Evolutionary conservation across 2,797 vertebrate species (phyloP), one percentile per base, ranked within the genome.

Genomic region (Anabas testudineus): DNA sequence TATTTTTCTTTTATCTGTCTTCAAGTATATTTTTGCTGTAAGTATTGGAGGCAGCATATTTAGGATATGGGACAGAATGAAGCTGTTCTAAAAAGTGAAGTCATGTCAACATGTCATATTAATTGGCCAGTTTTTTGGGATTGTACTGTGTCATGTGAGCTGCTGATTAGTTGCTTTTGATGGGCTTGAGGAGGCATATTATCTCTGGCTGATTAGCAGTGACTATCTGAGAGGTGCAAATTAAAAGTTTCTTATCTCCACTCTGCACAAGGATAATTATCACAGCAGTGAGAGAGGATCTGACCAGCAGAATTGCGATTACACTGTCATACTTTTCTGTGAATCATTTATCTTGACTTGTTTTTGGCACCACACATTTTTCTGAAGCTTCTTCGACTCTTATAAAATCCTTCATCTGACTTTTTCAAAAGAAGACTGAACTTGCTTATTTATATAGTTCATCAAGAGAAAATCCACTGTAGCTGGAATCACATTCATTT

Each of bases 171-270:
- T 34, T 59, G 21, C 30, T 63, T 54, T 19, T 24, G 59, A 53
- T 32, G 58, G 14, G 24, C 36, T 60, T 60, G 37, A 68, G 24
- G 48, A 46, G 30, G 7, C 2, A 10, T 19, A 34, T 72, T 55
- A 45, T 76, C 64, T 51, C 43, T 22, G 14, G 24, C 37, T 61
- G 64, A 64, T 63, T 37, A 54, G 24, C 58, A 26, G 42, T 21
- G 22, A 56, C 15, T n/a, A 18, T 12, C 36, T 24, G n/a, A 67
- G 71, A 61, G 67, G 22, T 63, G 43, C 39, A 61, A 55, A 71
- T 74, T 18, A 49, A 46, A 74, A 58, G 4, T 55, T 67, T 76
- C 32, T 67, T 72, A 68, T 72, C 53, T 60, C 10, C 12, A 0
- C n/a, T 57, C 14, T 30, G 37, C 54, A 45, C 45, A 24, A 28